These are phyloP conservation scores for Fopius arisanus DNA, from an alignment of 1,140 invertebrate species.

Conservation along the genomic window DNA sequence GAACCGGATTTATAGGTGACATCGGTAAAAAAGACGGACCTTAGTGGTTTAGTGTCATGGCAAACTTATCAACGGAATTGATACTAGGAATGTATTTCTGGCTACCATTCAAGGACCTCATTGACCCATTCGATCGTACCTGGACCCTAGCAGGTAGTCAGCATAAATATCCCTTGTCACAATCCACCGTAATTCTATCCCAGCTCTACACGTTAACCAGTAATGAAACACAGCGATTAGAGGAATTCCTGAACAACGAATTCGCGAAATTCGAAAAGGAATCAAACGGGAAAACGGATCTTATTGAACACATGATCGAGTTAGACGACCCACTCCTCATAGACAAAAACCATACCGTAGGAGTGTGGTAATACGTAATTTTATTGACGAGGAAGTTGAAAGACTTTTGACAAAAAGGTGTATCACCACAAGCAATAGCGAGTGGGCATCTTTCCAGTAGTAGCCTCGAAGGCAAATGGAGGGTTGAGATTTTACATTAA, in stretches of 20 bases:
- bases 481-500: too few relatives aligned
- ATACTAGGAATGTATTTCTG: constrained; percentile 19
- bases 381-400: constrained; percentile 30
- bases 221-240: background rate
- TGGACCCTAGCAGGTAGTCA: constrained; percentile 17
- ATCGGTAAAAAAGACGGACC: too few relatives aligned
- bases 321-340: constrained; percentile 19
- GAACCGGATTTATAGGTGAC: too few relatives aligned
- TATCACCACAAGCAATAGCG: too few relatives aligned
- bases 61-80: background rate
- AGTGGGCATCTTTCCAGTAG: too few relatives aligned
- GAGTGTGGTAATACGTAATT: constrained; percentile 30
- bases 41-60: too few relatives aligned
- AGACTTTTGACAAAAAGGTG: constrained; percentile 25
- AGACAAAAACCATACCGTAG: constrained; percentile 29
- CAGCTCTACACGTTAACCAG: background rate
- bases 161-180: background rate
- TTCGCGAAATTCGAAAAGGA: constrained; percentile 15
- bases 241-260: background rate
- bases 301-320: constrained; percentile 27
- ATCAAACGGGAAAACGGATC: constrained; percentile 13
- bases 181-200: too few relatives aligned
- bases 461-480: too few relatives aligned
- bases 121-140: background rate
- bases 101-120: background rate